phyloP scores from a whole-genome alignment of 2,113 vertebrate species.

The Thermophis baileyi region DNA sequence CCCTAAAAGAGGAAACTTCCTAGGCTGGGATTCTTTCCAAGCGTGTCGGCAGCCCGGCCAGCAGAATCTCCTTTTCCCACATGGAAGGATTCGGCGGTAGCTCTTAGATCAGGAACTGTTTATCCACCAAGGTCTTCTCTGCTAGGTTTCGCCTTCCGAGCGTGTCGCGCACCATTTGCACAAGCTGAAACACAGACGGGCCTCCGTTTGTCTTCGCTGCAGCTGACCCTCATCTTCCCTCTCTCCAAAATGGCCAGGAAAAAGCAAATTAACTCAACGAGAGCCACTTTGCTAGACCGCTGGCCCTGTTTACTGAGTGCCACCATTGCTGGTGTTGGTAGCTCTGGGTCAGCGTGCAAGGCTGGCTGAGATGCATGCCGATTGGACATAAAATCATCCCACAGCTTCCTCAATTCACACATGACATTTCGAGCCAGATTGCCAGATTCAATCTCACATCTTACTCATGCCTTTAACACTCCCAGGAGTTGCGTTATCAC shows the following conservation, averaged over 20 bases:
- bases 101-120: slow-evolving; percentile 25
- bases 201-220: accelerated
- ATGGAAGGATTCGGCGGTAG: not conserved
- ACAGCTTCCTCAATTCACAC: not conserved
- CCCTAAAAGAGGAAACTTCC: not conserved
- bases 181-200: not conserved
- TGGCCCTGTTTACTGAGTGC: not conserved
- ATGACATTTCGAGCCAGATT: not conserved
- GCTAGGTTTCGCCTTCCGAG: slow-evolving; percentile 44
- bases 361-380: not conserved
- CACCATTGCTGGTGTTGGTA: not conserved
- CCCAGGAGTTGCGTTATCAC: not conserved
- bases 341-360: not conserved
- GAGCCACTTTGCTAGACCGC: not conserved
- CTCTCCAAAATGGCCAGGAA: not conserved
- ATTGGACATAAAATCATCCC: not conserved
- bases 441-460: not conserved
- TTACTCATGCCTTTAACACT: not conserved
- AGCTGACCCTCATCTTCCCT: not conserved
- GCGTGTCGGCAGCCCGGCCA: not conserved
- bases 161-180: not conserved
- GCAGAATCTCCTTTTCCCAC: not conserved
- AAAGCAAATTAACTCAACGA: not conserved
- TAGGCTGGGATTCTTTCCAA: not conserved
- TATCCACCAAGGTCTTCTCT: slow-evolving; percentile 39